Percentiles rank a stretch among this genome's conserved stretches.
Conservation (phyloP, 2,113 vertebrate species). For the Pseudopodoces humilis region DNA sequence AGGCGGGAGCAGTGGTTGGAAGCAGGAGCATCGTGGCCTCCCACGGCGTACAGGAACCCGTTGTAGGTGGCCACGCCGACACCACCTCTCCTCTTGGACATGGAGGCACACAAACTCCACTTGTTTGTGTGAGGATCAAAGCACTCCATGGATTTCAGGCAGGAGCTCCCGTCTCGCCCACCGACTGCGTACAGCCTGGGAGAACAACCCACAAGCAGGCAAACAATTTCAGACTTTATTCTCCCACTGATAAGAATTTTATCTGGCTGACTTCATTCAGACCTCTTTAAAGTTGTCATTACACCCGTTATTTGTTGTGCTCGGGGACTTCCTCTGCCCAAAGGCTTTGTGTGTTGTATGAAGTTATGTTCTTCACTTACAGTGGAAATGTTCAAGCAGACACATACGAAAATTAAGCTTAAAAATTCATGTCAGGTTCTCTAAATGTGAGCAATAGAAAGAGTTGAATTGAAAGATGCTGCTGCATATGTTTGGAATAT, state of each 20-base stretch:
- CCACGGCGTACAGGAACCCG: constrained; percentile 90
- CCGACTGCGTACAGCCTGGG: constrained; percentile 91
- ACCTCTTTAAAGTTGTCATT: not conserved
- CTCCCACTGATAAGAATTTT: not conserved
- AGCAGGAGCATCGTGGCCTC: constrained; percentile 93
- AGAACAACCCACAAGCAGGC: not conserved
- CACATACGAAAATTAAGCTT: not conserved
- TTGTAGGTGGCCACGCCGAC: constrained; percentile 93
- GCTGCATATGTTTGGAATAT: not conserved
- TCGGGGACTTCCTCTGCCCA: not conserved
- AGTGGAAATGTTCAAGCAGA: not conserved
- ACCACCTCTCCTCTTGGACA: constrained; percentile 92
- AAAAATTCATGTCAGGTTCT: not conserved
- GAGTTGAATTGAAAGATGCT: not conserved
- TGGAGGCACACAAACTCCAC: constrained; percentile 91
- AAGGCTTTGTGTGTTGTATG: not conserved
- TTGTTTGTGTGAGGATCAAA: constrained; percentile 98
- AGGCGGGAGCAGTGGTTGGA: constrained; percentile 93
- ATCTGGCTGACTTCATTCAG: not conserved
- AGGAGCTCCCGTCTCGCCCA: constrained; percentile 94
- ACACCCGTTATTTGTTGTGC: rapidly evolving
- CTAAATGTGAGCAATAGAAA: not conserved
- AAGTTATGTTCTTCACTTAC: not conserved
- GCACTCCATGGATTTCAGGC: constrained; percentile 94
- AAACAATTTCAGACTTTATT: not conserved